phyloP scores from a whole-genome alignment of 2,113 vertebrate species.

The Chloebia gouldiae region DNA sequence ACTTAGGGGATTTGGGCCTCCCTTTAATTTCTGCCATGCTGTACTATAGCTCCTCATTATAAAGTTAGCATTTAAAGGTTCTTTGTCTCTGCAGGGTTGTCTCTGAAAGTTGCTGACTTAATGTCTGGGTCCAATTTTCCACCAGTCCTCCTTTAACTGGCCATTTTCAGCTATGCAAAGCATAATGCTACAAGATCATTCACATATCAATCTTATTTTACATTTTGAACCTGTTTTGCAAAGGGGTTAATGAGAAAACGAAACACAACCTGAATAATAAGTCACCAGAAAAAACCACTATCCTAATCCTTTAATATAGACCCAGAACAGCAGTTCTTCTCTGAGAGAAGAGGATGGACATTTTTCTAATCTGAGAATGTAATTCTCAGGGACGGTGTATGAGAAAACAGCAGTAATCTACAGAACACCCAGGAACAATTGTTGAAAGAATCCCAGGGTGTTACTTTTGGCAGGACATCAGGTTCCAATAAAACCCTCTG shows the following conservation, averaged over 20 bases:
- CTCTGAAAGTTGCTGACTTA: conserved; percentile 38
- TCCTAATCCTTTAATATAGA: neutral
- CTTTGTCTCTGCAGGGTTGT: conserved; percentile 31
- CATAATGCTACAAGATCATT: neutral
- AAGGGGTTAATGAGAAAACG: conserved; percentile 8
- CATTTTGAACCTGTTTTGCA: neutral
- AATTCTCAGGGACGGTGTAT: conserved; percentile 23
- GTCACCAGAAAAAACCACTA: neutral
- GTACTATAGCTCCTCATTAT: conserved; percentile 26
- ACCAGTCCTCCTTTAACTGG: conserved; percentile 8
- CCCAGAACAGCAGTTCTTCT: conserved; percentile 5
- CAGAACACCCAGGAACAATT: conserved; percentile 60
- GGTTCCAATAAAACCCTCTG: conserved; percentile 47
- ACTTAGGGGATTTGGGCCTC: neutral
- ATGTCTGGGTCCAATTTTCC: conserved; percentile 20
- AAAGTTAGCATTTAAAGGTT: conserved; percentile 32
- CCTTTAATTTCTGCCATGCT: conserved; percentile 19
- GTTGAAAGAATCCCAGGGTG: conserved; percentile 53
- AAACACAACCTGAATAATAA: conserved; percentile 3
- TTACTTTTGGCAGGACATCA: conserved; percentile 61
- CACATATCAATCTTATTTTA: conserved; percentile 9
- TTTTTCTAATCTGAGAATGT: conserved; percentile 29
- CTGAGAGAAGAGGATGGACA: neutral
- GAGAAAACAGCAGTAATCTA: conserved; percentile 45
- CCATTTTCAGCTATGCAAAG: neutral